Evolutionary conservation across 2,113 vertebrate genomes (phyloP).

Genomic region (Oryctolagus cuniculus): DNA sequence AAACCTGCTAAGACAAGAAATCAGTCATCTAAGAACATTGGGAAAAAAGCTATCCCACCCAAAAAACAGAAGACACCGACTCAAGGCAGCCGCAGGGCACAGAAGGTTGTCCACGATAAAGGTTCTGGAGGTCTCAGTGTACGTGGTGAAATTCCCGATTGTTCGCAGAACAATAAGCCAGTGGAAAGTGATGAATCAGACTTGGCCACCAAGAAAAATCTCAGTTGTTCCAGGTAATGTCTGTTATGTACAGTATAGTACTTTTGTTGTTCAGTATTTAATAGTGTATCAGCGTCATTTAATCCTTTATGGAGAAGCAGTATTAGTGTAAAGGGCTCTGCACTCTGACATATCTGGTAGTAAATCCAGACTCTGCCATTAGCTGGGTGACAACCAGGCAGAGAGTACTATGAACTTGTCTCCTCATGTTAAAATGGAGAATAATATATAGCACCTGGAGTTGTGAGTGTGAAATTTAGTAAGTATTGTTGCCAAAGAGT

Average conservation of each 20-base stretch:
- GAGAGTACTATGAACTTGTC: slow-evolving; percentile 7
- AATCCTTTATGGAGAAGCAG: slow-evolving; percentile 7
- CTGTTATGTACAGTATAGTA: slow-evolving; percentile 9
- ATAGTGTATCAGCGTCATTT: not conserved
- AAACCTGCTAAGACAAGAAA: slow-evolving; percentile 63
- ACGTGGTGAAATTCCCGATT: not conserved
- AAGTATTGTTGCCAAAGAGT: not conserved
- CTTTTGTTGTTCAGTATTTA: slow-evolving; percentile 17
- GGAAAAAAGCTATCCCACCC: not conserved
- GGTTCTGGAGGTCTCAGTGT: slow-evolving; percentile 4
- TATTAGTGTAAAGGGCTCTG: slow-evolving; percentile 1
- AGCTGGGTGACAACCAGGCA: not conserved
- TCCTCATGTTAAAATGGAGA: not conserved
- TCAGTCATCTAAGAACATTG: slow-evolving; percentile 55
- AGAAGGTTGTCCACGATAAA: slow-evolving; percentile 50
- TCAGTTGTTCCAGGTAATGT: slow-evolving; percentile 72
- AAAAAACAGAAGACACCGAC: slow-evolving; percentile 59
- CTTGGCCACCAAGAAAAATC: slow-evolving; percentile 50
- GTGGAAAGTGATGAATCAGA: slow-evolving; percentile 35
- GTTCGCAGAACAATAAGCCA: slow-evolving; percentile 39
- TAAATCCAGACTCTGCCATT: not conserved
- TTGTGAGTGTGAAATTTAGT: not conserved
- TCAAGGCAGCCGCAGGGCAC: slow-evolving; percentile 21
- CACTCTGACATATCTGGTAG: not conserved
- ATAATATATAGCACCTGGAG: not conserved